Base-by-base conservation (phyloP, 2,797 vertebrate genomes). In the Pseudocheirus occidentalis region DNA sequence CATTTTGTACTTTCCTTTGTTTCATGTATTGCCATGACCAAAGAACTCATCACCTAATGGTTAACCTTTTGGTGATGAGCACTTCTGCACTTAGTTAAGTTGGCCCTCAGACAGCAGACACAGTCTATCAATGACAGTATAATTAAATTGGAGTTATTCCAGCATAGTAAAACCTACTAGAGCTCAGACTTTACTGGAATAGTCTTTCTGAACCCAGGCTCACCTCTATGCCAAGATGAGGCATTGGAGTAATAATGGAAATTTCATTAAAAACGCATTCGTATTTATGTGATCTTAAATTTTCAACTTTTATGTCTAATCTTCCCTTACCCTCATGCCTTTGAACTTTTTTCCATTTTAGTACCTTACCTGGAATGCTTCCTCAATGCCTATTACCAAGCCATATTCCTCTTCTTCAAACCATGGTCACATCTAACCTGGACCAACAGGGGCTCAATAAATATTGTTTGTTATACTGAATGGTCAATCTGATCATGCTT, bases 271-370 rank as follows among this genome's bases (percentile, higher is more conserved):
- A 95, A 94, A 91, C 21, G 62, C 11, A 91, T 62, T 87, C 1
- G 7, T 1, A 14, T 90, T 66, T 56, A 16, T 29, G 73, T 46
- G 73, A 46, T 87, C 24, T 21, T 57, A 5, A 24, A 91, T 94
- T 92, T 94, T 95, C 40, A 59, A 3, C 50, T 94, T 91, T 94
- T 54, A 24, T 55, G 54, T 18, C 40, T 31, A 40, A 91, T n/a
- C 92, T 94, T 92, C 27, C 28, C 90, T 94, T 94, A 90, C 40
- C n/a, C 92, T 94, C 50, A 93, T 95, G 56, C 24, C 54, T 95
- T 54, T 92, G n/a, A 94, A 56, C 1, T 34, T 93, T 96, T 73
- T 58, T 7, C 6, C 94, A 95, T 91, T 29, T 59, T 50, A 46
- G 50, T 21, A 55, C 59, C 0, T 94, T 90, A 54, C 50, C 53